Conservation (phyloP, 2,113 vertebrate species). For the Aptenodytes patagonicus region DNA sequence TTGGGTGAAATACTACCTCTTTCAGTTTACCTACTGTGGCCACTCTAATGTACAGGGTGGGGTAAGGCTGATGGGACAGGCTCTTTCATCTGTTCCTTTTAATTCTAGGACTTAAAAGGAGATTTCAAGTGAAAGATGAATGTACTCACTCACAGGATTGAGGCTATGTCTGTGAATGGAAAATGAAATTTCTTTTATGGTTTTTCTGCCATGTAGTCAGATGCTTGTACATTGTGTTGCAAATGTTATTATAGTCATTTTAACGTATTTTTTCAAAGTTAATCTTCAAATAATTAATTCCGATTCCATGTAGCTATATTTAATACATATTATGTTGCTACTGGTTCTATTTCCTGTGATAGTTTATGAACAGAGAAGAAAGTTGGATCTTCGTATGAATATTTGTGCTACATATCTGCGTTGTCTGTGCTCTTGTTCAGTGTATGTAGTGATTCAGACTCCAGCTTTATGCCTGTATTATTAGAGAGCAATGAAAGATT, state of each 20-base stretch:
- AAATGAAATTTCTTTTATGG: not conserved
- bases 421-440: not conserved
- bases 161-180: not conserved
- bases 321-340: not conserved
- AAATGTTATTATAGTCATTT: not conserved
- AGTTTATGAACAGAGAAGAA: not conserved
- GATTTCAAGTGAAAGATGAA: not conserved
- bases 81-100: conserved; percentile 4
- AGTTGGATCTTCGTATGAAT: not conserved
- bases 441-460: not conserved
- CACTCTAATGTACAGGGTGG: not conserved
- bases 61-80: not conserved
- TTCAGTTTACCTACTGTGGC: not conserved
- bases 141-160: not conserved
- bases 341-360: not conserved
- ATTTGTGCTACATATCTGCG: not conserved
- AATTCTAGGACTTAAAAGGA: not conserved
- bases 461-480: not conserved
- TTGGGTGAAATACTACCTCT: not conserved
- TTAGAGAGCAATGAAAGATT: not conserved
- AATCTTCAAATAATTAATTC: not conserved
- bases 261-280: not conserved
- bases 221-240: not conserved
- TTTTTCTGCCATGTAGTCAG: not conserved
- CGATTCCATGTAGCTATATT: not conserved